A percentile compares a stretch with the other conserved stretches of the same genome.
These are phyloP conservation scores for Neolamprologus sp. DNA, from an alignment of 2,113 vertebrate species.

Conservation along the genomic window DNA sequence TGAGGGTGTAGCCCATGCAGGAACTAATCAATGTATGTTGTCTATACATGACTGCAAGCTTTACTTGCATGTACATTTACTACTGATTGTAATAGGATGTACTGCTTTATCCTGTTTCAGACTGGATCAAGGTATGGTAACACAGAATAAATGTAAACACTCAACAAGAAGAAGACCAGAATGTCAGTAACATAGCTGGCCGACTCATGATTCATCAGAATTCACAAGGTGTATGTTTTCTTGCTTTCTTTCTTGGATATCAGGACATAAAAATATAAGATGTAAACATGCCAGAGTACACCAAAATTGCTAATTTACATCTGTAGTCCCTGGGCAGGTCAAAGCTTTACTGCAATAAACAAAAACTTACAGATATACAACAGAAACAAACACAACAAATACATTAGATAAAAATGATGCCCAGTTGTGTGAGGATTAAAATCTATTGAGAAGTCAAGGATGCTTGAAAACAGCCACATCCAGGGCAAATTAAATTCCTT, in stretches of 20 bases:
- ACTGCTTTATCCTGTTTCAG: not conserved
- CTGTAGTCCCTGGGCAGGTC: not conserved
- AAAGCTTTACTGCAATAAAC: not conserved
- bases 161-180: not conserved
- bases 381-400: not conserved
- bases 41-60: constrained; percentile 20
- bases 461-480: not conserved
- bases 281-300: not conserved
- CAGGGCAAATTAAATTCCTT: not conserved
- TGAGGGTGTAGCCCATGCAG: constrained; percentile 14
- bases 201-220: not conserved
- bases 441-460: not conserved
- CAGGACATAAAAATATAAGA: not conserved
- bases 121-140: not conserved
- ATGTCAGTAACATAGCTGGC: not conserved
- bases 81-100: not conserved
- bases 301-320: not conserved
- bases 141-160: not conserved
- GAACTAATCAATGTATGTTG: constrained; percentile 51
- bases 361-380: not conserved
- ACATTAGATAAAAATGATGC: not conserved
- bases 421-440: not conserved
- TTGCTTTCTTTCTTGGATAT: not conserved
- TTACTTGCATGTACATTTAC: not conserved
- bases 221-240: not conserved